Evolutionary conservation across 1,140 invertebrate species (phyloP), one percentile per base, ranked within the genome.

Genomic region (Eupristina koningsbergeri): DNA sequence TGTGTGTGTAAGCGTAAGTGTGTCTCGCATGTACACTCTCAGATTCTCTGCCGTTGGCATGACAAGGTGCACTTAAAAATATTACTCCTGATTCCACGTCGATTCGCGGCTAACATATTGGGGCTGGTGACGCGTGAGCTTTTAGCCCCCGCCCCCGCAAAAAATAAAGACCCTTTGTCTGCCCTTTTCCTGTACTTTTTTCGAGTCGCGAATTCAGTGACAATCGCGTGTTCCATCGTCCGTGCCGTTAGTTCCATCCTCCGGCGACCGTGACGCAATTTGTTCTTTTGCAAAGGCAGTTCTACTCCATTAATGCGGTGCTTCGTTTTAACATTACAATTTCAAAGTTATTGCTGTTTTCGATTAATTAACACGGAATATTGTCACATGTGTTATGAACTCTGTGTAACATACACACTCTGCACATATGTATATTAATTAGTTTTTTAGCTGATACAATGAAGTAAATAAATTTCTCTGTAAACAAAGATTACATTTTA

Each of bases 41-140:
- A 9, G 47, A 15, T 17, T 86, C 86, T 87, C 36, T 87, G 89
- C 88, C 6, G 81, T 67, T 11, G n/a, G 47, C 83, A 63, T 73
- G 74, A 85, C 86, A 79, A 81, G 84, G 80, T 87, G 89, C 88
- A 89, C 88, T 90, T 86, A 88, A 85, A 86, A 86, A 87, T 86
- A 90, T 90, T 89, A 87, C 86, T 83, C 75, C 85, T 86, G 84
- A 87, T 88, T 86, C 71, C 85, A 80, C 80, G 76, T 81, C 83
- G 80, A 86, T 86, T 85, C 61, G 64, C 64, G 80, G 58, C 45
- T 67, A 17, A 74, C 22, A 34, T 45, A 73, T 29, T 7, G 36
- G n/a, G 36, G 45, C n/a, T 45, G 45, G 36, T 73, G 58, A 79
- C 81, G 81, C 77, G 71, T 36, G 74, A 53, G 39, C 77, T 83